Percentiles rank a stretch among this genome's conserved stretches.
Evolutionary conservation across 2,888 invertebrate species (phyloP).

Genomic region (Erynnis tages): DNA sequence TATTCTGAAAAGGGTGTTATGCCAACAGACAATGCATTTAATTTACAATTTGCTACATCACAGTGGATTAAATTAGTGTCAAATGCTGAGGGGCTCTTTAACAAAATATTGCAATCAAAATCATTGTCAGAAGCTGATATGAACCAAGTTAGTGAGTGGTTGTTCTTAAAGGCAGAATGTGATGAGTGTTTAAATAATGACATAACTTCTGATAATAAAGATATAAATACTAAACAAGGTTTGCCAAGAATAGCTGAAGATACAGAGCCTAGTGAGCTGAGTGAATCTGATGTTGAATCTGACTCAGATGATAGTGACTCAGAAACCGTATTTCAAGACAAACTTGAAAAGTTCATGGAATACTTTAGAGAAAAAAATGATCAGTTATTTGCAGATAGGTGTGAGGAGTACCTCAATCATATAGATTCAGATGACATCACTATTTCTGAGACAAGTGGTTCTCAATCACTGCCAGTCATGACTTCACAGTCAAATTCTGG

Average conservation of each 20-base stretch:
- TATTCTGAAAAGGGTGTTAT: constrained; percentile 61
- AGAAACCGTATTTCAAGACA: constrained; percentile 85
- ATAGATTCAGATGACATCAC: constrained; percentile 78
- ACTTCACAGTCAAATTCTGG: constrained; percentile 75
- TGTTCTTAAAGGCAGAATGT: constrained; percentile 92
- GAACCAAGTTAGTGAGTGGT: constrained; percentile 89
- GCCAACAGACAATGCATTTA: constrained; percentile 79
- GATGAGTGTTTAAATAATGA: constrained; percentile 89
- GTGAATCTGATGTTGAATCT: constrained; percentile 83
- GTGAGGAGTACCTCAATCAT: constrained; percentile 82
- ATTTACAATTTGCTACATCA: constrained; percentile 90
- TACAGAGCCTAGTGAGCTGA: constrained; percentile 82
- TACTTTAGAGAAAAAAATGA: constrained; percentile 87
- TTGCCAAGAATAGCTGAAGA: constrained; percentile 76
- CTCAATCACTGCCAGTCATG: constrained; percentile 72
- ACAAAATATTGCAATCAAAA: constrained; percentile 86
- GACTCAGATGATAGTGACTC: constrained; percentile 83
- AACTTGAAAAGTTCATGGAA: constrained; percentile 86
- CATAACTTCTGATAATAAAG: constrained; percentile 69
- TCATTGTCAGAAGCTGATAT: constrained; percentile 86
- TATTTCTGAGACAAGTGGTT: constrained; percentile 75
- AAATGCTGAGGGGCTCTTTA: constrained; percentile 92
- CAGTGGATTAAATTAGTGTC: constrained; percentile 91
- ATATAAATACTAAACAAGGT: constrained; percentile 65
- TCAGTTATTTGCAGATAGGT: constrained; percentile 82